Base-by-base conservation (phyloP, 2,113 vertebrate genomes). In the Nesogale talazaci region DNA sequence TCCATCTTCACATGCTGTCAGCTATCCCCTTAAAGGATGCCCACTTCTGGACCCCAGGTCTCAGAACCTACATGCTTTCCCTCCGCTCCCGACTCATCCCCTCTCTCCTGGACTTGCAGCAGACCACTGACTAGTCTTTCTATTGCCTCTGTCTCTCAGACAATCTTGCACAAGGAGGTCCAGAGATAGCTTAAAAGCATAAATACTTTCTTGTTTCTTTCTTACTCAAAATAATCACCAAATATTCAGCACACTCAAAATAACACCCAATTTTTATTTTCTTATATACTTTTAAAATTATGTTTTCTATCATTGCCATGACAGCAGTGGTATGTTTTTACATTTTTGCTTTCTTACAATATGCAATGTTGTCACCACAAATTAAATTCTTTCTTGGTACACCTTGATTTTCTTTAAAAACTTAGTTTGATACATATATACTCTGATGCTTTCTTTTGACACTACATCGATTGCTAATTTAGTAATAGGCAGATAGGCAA, bases 391-490 rank as follows among this genome's bases (percentile, higher is more conserved):
- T 93, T 89, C 34, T 94, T 75, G 29, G 23, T 42, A 82, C 2
- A 56, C 6, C 4, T 57, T 93, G 91, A 19, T 16, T 91, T 92
- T 89, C 31, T 78, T 84, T 91, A 91, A 78, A 89, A n/a, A 82
- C 10, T 40, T 70, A 34, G 19, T 87, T 91, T 52, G 42, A 70
- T 82, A 61, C 46, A 52, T n/a, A 57, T 3, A 76, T 69, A 63
- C 9, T 12, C 31, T 94, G 67, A 75, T 75, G 63, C 34, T 59
- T 86, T 89, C 61, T 87, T 42, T 52, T 91, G 69, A 6, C 40
- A 52, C 46, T 52, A 52, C 46, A 52, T 52, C 46, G 14, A 52
- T 52, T 52, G 14, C 46, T 52, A 12, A 52, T 12, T 52, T 52
- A 52, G 46, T 9, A 52, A 12, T n/a, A n/a, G n/a, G 14, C 46